Evolutionary conservation across 2,113 vertebrate genomes (phyloP).

Genomic region (Tylochromis polylepis): DNA sequence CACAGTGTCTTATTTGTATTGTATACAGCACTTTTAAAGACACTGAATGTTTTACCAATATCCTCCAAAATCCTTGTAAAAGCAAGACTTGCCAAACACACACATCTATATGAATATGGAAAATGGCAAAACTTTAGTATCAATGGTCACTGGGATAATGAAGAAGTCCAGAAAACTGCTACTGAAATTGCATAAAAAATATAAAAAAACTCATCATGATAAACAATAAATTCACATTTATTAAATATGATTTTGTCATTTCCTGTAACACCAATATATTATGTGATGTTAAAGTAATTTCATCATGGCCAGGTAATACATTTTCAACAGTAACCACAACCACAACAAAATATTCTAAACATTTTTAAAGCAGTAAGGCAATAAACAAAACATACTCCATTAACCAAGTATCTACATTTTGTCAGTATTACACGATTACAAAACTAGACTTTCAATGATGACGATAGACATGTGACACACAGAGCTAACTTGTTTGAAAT

Average conservation of each 20-base stretch:
- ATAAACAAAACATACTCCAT: no score
- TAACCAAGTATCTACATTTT: no score
- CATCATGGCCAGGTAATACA: no score
- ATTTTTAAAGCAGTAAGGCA: no score
- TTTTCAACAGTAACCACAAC: background rate
- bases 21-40: background rate
- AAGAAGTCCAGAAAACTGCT: background rate
- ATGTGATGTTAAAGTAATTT: no score
- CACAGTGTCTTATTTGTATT: background rate
- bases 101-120: background rate
- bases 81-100: background rate
- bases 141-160: background rate
- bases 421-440: no score
- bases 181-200: background rate
- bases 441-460: no score
- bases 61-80: background rate
- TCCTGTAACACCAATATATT: background rate
- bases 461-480: no score
- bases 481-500: no score
- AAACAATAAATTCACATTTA: background rate
- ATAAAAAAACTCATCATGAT: background rate
- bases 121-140: background rate
- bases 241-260: background rate
- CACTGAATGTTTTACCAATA: background rate
- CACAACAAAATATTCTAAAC: background rate